Evolutionary conservation across 2,113 vertebrate genomes (phyloP), one percentile per base, ranked within the genome.

Genomic region (Lipotes vexillifer): DNA sequence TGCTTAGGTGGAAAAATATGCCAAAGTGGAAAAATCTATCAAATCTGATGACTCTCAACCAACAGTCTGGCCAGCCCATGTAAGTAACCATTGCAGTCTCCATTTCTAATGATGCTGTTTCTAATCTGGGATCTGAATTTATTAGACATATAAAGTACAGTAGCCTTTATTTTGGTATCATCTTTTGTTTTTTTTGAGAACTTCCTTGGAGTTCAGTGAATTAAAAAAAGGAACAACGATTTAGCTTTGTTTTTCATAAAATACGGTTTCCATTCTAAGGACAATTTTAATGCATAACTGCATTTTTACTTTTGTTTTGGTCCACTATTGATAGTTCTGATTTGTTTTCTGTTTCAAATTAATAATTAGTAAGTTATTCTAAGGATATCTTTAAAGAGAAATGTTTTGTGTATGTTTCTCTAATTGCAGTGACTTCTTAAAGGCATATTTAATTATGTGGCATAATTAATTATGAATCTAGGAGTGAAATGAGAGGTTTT

Each of bases 1-100:
- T 92, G 49, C 97, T 63, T 97, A 99, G 99, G 99, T 99, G 98
- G 99, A 99, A 97, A 99, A 99, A 98, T 99, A 99, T 5, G 99
- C 99, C 88, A 99, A 99, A 98, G 99, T 99, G 74, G 99, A 99
- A 98, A 99, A 99, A 88, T 99, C 99, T 65, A 98, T 99, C 96
- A 99, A 99, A 97, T 96, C 99, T 97, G 99, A 99, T 97, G 99
- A 99, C 90, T 99, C 99, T 83, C 99, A 99, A 86, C 99, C 99
- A 38, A 99, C 99, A 81, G 99, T 99, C 96, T 99, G 99, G 99
- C 99, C 99, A 87, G 99, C 99, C 95, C 99, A 99, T 95, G 99
- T 99, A 98, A 99, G 98, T 98, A 97, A 74, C 88, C 61, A 84
- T 95, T 97, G 36, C 90, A 97, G 69, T 88, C 21, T 98, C 27